A percentile compares a stretch with the other conserved stretches of the same genome.
Evolutionary conservation across 1,140 invertebrate species (phyloP).

Genomic region (Parapsyche elsis): DNA sequence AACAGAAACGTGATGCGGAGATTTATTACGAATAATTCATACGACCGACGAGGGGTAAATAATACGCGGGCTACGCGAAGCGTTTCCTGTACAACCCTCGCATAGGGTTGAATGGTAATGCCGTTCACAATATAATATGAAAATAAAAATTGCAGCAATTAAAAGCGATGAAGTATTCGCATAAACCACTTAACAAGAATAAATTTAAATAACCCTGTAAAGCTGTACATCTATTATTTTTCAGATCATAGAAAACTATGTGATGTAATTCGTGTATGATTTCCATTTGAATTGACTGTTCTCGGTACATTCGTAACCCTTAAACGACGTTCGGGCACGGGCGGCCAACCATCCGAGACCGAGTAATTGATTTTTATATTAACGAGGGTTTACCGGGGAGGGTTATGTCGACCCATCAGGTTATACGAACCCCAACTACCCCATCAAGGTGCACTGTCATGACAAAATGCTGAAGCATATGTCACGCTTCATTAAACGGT

Average conservation of each 20-base stretch:
- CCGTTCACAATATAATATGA: too few species aligned
- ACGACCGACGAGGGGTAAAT: slow-evolving; percentile 37
- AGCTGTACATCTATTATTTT: too few species aligned
- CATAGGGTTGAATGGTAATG: too few species aligned
- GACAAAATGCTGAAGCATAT: slow-evolving; percentile 18
- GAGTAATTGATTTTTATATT: slow-evolving; percentile 46
- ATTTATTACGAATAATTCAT: slow-evolving; percentile 42
- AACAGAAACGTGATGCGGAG: slow-evolving; percentile 37
- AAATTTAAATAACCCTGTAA: too few species aligned
- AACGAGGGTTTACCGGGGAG: slow-evolving; percentile 42
- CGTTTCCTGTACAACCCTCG: slow-evolving; percentile 6
- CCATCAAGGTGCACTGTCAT: slow-evolving; percentile 15
- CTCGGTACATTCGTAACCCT: slow-evolving; percentile 12
- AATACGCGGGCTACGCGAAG: not conserved
- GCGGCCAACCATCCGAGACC: slow-evolving; percentile 37
- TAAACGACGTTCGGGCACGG: slow-evolving; percentile 30
- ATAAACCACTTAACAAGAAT: too few species aligned
- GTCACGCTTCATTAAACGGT: slow-evolving; percentile 35
- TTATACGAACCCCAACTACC: not conserved
- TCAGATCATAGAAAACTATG: too few species aligned
- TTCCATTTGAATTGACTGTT: slow-evolving; percentile 19
- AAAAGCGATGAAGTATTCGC: too few species aligned
- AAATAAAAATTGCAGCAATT: too few species aligned
- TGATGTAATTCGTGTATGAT: too few species aligned
- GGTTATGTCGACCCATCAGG: slow-evolving; percentile 22